These are phyloP conservation scores for Lucilia sericata DNA, from an alignment of 1,140 invertebrate species.

Conservation along the genomic window DNA sequence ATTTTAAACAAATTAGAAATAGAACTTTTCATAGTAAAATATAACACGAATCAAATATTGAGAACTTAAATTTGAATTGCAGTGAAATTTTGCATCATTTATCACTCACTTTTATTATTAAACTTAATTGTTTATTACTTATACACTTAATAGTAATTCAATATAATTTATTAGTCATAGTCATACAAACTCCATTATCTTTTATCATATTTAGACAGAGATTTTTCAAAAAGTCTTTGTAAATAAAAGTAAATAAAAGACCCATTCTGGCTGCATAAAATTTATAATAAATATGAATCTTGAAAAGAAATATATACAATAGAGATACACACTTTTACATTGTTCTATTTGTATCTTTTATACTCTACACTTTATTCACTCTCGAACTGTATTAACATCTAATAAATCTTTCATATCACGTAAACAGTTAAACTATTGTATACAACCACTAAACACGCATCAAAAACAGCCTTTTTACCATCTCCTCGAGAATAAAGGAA, in stretches of 20 bases:
- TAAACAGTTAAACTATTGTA: constrained; percentile 42
- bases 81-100: too few species aligned
- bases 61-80: too few species aligned
- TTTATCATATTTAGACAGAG: constrained; percentile 30
- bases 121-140: constrained; percentile 22
- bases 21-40: too few species aligned
- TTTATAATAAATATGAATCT: not conserved
- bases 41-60: too few species aligned
- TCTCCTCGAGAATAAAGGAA: not conserved
- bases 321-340: not conserved
- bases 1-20: too few species aligned
- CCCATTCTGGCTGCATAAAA: not conserved
- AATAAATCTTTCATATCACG: constrained; percentile 43
- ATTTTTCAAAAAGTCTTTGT: not conserved
- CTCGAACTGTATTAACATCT: constrained; percentile 17
- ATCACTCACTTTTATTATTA: not conserved
- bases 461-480: constrained; percentile 17
- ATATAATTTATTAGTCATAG: constrained; percentile 34
- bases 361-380: not conserved
- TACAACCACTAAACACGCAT: constrained; percentile 41
- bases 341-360: not conserved
- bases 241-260: not conserved
- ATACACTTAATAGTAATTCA: constrained; percentile 30
- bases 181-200: constrained; percentile 37
- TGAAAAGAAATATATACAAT: not conserved